Base-by-base conservation (phyloP, 92 coral and sea anemone genomes). In the Micromussa lordhowensis region DNA sequence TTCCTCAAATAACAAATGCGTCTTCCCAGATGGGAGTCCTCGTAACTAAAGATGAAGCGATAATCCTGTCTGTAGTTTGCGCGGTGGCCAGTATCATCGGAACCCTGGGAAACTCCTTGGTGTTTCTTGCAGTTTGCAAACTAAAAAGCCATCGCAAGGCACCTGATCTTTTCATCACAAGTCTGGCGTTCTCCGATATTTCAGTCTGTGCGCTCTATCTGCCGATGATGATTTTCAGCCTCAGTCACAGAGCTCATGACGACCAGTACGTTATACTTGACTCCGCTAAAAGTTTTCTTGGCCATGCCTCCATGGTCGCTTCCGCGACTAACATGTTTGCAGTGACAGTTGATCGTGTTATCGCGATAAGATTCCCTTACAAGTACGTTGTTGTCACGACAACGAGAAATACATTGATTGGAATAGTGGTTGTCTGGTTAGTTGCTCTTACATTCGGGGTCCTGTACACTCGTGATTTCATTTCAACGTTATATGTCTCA, bases 281-380 rank as follows among this genome's bases (percentile, higher is more conserved):
- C 17, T 70, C 72, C 26, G 69, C 69, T 5, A 90, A 36, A 31
- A 53, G 44, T 19, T 85, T 92, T 24, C 74, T 94, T 18, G 94
- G 95, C 15, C 82, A 90, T 83, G 16, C 86, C n/a, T 54, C 95
- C 36, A 32, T 93, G 32, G 64, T 91, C 28, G 95, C 94, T 11
- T 90, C 97, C 1, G 88, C 91, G n/a, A 90, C 97, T 29, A 92
- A 93, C 76, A 85, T 94, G 92, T 94, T 86, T 69, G 80, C 91
- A 17, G 95, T 94, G 34, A 90, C 97, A 35, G 75, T 94, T 24
- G 97, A 94, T 69, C 91, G 95, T 12, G 68, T 93, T 35, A 32
- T 87, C 17, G 93, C 93, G 1, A 87, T 93, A 49, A 66, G 86
- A 31, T 77, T 75, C 51, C 93, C 95, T 14, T 87, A 90, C 38